Conservation (phyloP, 2,113 vertebrate species). For the Mungos mungo region DNA sequence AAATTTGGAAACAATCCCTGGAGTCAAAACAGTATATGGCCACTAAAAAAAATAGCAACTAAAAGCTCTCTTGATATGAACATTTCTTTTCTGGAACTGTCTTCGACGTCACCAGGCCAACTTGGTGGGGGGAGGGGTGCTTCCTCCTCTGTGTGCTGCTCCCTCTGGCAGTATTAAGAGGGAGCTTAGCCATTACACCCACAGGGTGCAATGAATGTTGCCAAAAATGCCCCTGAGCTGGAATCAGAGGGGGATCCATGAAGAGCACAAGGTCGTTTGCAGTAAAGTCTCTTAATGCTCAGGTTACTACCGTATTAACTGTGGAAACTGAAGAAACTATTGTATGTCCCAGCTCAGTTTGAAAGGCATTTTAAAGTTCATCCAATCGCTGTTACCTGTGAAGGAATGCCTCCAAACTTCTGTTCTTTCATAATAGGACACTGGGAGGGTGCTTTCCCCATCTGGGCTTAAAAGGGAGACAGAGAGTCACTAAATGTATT, state of each 20-base stretch:
- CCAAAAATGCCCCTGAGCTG: background rate
- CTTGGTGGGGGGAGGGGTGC: background rate
- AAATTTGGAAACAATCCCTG: background rate
- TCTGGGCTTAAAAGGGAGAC: background rate
- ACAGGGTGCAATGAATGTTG: background rate
- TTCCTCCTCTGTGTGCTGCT: background rate
- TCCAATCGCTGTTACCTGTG: background rate
- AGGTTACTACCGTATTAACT: constrained; percentile 18
- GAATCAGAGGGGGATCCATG: background rate
- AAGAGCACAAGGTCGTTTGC: background rate
- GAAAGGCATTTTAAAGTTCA: constrained; percentile 51
- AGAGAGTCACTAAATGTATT: background rate
- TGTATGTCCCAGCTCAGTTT: background rate
- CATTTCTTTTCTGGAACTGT: background rate
- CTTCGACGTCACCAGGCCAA: background rate
- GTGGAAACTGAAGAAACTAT: constrained; percentile 28
- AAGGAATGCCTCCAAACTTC: background rate
- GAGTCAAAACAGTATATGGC: background rate
- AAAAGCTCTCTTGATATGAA: background rate
- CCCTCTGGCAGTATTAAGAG: background rate
- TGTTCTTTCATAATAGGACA: background rate
- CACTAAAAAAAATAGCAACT: background rate
- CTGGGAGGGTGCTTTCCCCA: background rate
- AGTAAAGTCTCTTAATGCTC: background rate
- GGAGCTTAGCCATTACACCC: background rate